Percentiles rank a stretch among this genome's conserved stretches.
Conservation (phyloP, 2,797 vertebrate species). For the Limosa lapponica region DNA sequence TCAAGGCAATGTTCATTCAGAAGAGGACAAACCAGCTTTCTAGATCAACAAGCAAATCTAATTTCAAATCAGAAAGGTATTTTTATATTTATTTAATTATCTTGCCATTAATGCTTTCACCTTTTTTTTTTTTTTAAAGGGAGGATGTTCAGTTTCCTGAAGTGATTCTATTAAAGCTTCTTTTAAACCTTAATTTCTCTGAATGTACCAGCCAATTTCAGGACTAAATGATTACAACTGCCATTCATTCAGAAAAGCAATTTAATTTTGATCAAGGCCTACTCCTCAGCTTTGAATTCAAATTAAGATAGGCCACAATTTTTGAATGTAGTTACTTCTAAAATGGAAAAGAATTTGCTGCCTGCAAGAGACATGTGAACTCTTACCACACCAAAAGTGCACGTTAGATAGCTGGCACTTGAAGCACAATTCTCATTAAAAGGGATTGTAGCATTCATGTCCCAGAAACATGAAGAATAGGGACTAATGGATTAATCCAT, state of each 20-base stretch:
- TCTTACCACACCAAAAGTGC: not conserved
- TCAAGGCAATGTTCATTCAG: not conserved
- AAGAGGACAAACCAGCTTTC: not conserved
- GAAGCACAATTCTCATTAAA: constrained; percentile 5
- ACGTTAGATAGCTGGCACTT: not conserved
- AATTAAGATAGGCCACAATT: not conserved
- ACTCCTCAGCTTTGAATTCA: constrained; percentile 25
- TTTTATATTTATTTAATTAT: constrained; percentile 41
- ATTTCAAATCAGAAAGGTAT: constrained; percentile 6
- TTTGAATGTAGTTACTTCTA: not conserved
- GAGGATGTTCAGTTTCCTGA: not conserved
- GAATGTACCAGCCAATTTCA: constrained; percentile 20
- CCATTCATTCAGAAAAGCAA: constrained; percentile 42
- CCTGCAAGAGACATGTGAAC: not conserved
- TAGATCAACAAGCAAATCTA: not conserved
- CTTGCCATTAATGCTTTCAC: not conserved
- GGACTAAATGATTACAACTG: constrained; percentile 25
- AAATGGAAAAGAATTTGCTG: not conserved
- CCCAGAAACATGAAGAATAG: not conserved
- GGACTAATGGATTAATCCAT: constrained; percentile 34
- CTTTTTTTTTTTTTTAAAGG: not conserved
- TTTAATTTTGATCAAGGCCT: constrained; percentile 34
- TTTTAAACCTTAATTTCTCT: constrained; percentile 36
- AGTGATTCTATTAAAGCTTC: not conserved
- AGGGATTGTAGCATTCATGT: not conserved